Evolutionary conservation across 2,113 vertebrate genomes (phyloP), one percentile per base, ranked within the genome.

Genomic region (Triplophysa tibetana): DNA sequence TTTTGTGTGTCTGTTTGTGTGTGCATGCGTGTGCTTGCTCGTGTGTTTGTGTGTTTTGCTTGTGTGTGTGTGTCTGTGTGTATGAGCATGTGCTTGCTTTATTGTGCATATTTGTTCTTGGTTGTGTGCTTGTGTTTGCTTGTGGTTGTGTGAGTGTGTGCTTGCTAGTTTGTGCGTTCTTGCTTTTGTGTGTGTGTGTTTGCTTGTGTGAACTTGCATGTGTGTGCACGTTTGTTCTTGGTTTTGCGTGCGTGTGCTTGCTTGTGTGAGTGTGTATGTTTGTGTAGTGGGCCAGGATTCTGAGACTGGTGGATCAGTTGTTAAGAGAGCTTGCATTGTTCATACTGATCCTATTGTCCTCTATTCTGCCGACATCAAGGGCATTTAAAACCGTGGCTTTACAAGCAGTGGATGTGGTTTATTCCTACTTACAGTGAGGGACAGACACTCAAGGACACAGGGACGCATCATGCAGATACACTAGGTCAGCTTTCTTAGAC

Each of bases 311-410:
- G 65, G 33, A 45, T 75, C 63, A 66, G 75, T 67, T 70, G 60
- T 66, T 65, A 73, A 48, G 19, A 77, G 45, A 43, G 74, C 21
- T 74, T 63, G 12, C 78, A 43, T 77, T 73, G 67, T 65, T 75
- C 62, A 67, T 14, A 68, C 60, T 65, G 58, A 79, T 66, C 33
- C 76, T 62, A 38, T 68, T 82, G 78, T 79, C 70, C 79, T 77
- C 68, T 33, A 41, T 75, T 81, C 70, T 70, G 73, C 21, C 38
- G 64, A 70, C 70, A 62, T 77, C 75, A 70, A 83, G 80, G 80
- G 69, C 70, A 77, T 79, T 81, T 75, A 78, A 23, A 74, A 76
- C 63, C 73, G 68, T 66, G 61, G 58, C 69, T 78, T 23, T 43
- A 24, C 38, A 65, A 54, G 76, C 62, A 23, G 21, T 66, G 80